phyloP scores from a whole-genome alignment of 2,113 vertebrate species.

The Xyrauchen texanus region DNA sequence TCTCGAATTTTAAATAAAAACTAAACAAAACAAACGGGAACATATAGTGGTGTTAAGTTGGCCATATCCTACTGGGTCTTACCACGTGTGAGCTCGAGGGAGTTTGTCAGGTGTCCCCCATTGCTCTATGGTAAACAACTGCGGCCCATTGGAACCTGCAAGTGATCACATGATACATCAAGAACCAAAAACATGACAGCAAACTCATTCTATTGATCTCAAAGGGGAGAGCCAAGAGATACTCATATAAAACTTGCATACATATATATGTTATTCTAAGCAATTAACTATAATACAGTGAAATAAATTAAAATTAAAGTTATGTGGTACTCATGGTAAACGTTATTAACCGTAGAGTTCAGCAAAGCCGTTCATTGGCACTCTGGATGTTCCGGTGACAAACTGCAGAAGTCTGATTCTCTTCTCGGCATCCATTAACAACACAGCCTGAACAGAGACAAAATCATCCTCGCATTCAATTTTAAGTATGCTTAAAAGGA shows the following conservation, averaged over 20 bases:
- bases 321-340: too few relatives aligned
- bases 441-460: constrained; percentile 79
- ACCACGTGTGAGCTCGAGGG: constrained; percentile 98
- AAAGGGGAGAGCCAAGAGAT: background rate
- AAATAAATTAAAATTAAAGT: too few relatives aligned
- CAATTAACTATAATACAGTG: background rate
- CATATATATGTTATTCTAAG: too few relatives aligned
- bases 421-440: constrained; percentile 98
- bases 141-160: constrained; percentile 95
- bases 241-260: too few relatives aligned
- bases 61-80: constrained; percentile 37
- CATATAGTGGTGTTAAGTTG: background rate
- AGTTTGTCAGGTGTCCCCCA: constrained; percentile 97
- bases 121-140: constrained; percentile 99
- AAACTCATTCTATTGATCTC: background rate
- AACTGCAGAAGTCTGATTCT: constrained; percentile 95
- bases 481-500: background rate
- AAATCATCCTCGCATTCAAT: background rate
- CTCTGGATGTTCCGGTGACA: constrained; percentile 93
- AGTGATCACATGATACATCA: background rate
- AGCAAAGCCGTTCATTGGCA: constrained; percentile 98
- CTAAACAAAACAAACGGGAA: too few relatives aligned
- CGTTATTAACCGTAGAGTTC: constrained; percentile 87
- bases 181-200: background rate
- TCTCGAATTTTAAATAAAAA: too few relatives aligned